A percentile compares a stretch with the other conserved stretches of the same genome.
These are phyloP conservation scores for Borostomias antarcticus DNA, from an alignment of 2,797 vertebrate species.

Conservation along the genomic window DNA sequence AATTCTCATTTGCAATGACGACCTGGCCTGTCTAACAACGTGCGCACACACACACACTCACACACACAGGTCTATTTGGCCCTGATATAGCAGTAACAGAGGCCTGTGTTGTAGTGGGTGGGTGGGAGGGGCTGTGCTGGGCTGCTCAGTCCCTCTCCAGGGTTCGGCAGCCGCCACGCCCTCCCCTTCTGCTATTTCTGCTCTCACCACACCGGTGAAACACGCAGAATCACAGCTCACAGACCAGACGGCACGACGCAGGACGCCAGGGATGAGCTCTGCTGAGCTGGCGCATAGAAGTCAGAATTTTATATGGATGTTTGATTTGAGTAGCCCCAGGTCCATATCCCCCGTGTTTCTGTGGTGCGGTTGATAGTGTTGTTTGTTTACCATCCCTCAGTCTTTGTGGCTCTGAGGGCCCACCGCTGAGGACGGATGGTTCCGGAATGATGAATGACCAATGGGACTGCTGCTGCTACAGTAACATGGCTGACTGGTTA, in stretches of 20 bases:
- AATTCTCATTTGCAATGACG: no score
- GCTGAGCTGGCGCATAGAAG: no score
- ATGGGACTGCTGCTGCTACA: slow-evolving; percentile 31
- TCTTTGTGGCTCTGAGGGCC: not conserved
- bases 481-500: slow-evolving; percentile 32
- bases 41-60: no score
- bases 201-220: not conserved
- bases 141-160: slow-evolving; percentile 13
- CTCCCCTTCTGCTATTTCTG: slow-evolving; percentile 24
- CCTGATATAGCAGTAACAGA: no score
- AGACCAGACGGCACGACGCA: slow-evolving; percentile 30
- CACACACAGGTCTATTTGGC: no score
- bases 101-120: not conserved
- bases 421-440: slow-evolving; percentile 18
- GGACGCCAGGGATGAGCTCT: no score
- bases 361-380: not conserved
- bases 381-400: slow-evolving; percentile 12
- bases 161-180: no score
- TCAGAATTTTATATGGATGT: no score
- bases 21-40: no score
- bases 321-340: no score
- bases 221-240: no score
- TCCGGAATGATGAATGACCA: slow-evolving; percentile 35
- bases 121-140: not conserved
- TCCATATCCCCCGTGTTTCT: not conserved